Base-by-base conservation (phyloP, 2,797 vertebrate species). In the Galaxias olidus region DNA sequence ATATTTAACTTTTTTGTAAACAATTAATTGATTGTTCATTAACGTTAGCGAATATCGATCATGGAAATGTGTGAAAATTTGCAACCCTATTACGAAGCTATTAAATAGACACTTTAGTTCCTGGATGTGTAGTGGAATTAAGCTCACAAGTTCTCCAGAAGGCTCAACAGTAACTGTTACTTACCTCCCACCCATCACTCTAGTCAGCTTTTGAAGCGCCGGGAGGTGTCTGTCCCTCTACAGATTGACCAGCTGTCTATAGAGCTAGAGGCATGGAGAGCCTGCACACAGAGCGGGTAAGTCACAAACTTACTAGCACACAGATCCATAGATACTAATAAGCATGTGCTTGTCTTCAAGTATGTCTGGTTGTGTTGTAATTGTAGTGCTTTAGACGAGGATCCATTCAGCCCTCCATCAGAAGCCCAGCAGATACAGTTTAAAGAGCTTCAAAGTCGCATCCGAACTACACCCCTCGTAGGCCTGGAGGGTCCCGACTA, bases 121-220 rank as follows among this genome's bases (percentile, higher is more conserved):
- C 3, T 30, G 30, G 30, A 30, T 30, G 2, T 30, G 30, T 30
- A 3, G 6, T 30, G 2, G 30, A 30, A 30, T 30, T 30, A 6
- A 30, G 30, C 30, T 3, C 30, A 30, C 30, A 30, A 30, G 3
- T 30, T 30, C 30, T 30, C 30, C 30, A 30, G 30, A 6, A 6
- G 30, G 30, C 3, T 30, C 6, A n/a, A n/a, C 30, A 30, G 30
- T 30, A 30, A 30, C 45, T 46, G 9, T 9, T 10, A 3, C 13
- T 30, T 18, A 5, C n/a, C 1, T 12, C 12, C 15, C 46, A 44
- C 47, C 19, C 17, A n/a, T 20, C 73, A 50, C 63, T 83, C 69
- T 84, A 99, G 97, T 79, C 97, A 98, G 90, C 88, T 99, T 81
- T 78, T 99, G 83, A 98, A 98, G 89, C 91, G 96, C 47, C 91